Evolutionary conservation across 2,797 vertebrate species (phyloP).

Genomic region (Chiloscyllium punctatum): DNA sequence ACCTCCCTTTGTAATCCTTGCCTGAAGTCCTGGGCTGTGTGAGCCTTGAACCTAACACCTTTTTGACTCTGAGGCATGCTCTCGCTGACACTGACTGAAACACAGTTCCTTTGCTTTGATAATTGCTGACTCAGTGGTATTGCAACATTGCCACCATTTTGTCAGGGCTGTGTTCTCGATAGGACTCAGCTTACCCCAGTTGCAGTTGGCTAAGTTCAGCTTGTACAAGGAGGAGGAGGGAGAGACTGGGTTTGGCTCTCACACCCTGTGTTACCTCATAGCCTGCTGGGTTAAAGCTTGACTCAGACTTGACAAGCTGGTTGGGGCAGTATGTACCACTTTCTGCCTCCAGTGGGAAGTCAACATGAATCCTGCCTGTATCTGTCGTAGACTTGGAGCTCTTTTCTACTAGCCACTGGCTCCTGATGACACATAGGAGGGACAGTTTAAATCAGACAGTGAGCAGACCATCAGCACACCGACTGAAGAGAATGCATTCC

Average conservation of each 20-base stretch:
- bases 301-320: background rate
- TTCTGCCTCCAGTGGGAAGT: background rate
- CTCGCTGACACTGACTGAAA: background rate
- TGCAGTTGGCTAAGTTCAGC: background rate
- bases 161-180: background rate
- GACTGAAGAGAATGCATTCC: background rate
- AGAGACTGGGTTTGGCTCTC: background rate
- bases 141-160: background rate
- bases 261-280: background rate
- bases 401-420: background rate
- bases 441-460: background rate
- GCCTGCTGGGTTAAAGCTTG: background rate
- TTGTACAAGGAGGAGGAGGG: background rate
- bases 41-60: no score
- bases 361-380: background rate
- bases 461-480: background rate
- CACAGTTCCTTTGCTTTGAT: background rate
- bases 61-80: no score
- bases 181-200: background rate
- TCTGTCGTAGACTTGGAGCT: background rate
- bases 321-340: background rate
- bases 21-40: no score
- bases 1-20: no score
- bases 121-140: background rate
- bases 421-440: background rate